These are phyloP conservation scores for Neofelis nebulosa DNA, from an alignment of 2,113 vertebrate genomes.

Conservation along the genomic window DNA sequence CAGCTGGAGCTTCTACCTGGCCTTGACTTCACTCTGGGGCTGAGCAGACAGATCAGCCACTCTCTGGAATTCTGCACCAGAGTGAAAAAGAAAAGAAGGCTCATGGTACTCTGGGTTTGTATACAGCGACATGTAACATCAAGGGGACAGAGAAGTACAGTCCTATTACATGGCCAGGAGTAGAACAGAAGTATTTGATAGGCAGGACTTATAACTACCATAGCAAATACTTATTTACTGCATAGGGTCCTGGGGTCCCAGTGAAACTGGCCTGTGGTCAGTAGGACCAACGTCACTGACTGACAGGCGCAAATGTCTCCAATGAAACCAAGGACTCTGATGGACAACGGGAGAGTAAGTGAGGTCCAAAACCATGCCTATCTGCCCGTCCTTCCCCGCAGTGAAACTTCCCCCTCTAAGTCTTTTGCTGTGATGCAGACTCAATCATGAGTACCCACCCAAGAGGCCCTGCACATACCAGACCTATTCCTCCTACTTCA, in stretches of 20 bases:
- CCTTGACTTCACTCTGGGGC: background rate
- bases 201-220: background rate
- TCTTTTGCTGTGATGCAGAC: background rate
- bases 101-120: background rate
- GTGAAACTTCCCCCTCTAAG: background rate
- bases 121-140: background rate
- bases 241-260: background rate
- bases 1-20: background rate
- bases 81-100: background rate
- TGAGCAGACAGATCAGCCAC: background rate
- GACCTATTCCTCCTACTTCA: background rate
- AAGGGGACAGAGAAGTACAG: background rate
- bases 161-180: background rate
- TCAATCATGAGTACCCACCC: background rate
- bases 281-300: background rate
- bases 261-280: background rate
- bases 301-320: rapidly evolving
- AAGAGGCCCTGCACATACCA: background rate
- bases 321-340: background rate
- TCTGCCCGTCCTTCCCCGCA: background rate
- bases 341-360: too few species aligned
- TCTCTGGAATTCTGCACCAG: background rate
- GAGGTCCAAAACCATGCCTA: rapidly evolving
- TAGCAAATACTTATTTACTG: background rate
- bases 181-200: background rate